These are phyloP conservation scores for Rhizoglyphus robini DNA, from an alignment of 1,140 invertebrate species.

Conservation along the genomic window DNA sequence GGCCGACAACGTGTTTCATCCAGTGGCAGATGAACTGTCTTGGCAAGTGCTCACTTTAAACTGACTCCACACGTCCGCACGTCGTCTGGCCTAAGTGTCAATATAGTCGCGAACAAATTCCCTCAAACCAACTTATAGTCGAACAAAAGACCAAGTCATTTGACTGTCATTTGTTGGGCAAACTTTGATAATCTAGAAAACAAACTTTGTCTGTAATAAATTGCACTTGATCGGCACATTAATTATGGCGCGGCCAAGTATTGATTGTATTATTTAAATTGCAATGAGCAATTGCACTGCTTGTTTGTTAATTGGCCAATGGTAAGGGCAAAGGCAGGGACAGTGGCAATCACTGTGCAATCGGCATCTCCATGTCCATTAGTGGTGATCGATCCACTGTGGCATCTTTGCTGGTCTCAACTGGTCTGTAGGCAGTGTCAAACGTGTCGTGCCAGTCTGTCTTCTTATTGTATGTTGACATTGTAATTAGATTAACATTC, in stretches of 20 bases:
- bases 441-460: background rate
- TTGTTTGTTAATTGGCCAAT: background rate
- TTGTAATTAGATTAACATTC: constrained; percentile 6
- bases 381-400: background rate
- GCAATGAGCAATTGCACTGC: background rate
- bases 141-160: background rate
- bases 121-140: background rate
- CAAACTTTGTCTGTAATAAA: background rate
- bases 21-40: no score
- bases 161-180: background rate
- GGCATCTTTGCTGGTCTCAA: background rate
- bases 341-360: background rate
- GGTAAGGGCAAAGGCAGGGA: background rate
- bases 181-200: background rate
- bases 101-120: background rate
- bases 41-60: background rate
- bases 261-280: background rate
- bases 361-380: background rate
- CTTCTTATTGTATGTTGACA: background rate
- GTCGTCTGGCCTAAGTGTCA: background rate
- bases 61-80: background rate
- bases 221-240: background rate
- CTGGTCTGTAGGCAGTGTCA: background rate
- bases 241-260: background rate
- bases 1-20: no score